A percentile compares a stretch with the other conserved stretches of the same genome.
Conservation (phyloP, 2,797 vertebrate species). For the Liparis tanakae region DNA sequence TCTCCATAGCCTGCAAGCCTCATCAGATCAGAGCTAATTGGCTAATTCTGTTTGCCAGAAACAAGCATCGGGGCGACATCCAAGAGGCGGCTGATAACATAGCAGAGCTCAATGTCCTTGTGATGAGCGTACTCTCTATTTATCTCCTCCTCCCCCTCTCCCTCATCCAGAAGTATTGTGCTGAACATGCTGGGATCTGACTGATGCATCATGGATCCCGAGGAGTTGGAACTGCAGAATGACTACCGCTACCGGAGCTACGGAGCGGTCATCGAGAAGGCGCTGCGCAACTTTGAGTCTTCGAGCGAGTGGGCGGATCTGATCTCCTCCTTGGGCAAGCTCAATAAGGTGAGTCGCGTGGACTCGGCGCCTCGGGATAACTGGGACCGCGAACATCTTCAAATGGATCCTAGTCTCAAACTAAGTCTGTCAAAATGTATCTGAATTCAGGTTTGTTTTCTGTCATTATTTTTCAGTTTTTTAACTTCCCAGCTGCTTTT, state of each 20-base stretch:
- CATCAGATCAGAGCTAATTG: constrained; percentile 50
- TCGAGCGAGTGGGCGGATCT: constrained; percentile 99
- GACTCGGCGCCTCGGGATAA: background rate
- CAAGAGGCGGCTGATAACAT: constrained; percentile 21
- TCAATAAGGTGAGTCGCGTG: constrained; percentile 90
- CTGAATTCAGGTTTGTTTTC: background rate
- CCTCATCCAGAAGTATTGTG: constrained; percentile 46
- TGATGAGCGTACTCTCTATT: background rate
- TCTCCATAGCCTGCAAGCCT: constrained; percentile 37
- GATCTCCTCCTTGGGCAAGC: constrained; percentile 97
- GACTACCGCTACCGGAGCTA: constrained; percentile 97
- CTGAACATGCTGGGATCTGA: constrained; percentile 73
- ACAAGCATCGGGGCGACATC: constrained; percentile 32
- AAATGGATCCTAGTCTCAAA: background rate
- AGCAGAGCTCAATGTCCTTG: background rate
- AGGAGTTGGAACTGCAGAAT: constrained; percentile 91
- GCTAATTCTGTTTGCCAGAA: constrained; percentile 62
- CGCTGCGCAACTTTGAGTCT: constrained; percentile 96
- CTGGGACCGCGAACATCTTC: background rate
- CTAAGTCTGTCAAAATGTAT: too few species aligned
- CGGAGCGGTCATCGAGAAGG: constrained; percentile 93
- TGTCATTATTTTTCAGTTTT: background rate
- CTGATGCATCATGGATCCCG: constrained; percentile 90
- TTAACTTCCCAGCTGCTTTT: constrained; percentile 8
- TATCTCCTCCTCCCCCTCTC: too few species aligned